Conservation (phyloP, 2,888 invertebrate genomes). For the Zaprionus lineosus region DNA sequence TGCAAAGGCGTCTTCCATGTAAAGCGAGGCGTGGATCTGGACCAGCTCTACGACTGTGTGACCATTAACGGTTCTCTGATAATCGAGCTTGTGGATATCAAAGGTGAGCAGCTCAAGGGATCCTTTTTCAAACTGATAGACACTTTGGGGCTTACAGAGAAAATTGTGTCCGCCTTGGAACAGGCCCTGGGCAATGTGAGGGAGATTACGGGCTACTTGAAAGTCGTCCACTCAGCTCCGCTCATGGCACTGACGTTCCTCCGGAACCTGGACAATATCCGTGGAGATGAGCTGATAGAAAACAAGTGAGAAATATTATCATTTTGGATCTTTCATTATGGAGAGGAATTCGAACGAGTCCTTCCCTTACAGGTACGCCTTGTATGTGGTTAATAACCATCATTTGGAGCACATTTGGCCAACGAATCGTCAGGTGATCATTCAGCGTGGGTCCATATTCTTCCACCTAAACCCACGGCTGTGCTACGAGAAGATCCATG, state of each 20-base stretch:
- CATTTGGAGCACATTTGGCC: conserved; percentile 87
- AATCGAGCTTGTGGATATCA: conserved; percentile 83
- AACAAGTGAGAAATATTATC: conserved; percentile 54
- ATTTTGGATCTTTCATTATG: neutral
- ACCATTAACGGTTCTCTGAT: conserved; percentile 87
- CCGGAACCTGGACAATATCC: conserved; percentile 85
- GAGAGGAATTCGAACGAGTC: neutral
- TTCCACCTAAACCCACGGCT: conserved; percentile 90
- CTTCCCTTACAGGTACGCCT: conserved; percentile 81
- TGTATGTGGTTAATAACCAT: conserved; percentile 87
- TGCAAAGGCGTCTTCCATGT: conserved; percentile 69
- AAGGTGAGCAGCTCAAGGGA: conserved; percentile 45
- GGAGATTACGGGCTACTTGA: conserved; percentile 87
- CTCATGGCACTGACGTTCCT: conserved; percentile 87
- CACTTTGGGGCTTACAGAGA: conserved; percentile 49
- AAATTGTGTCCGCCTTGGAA: conserved; percentile 84
- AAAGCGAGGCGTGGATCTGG: conserved; percentile 53
- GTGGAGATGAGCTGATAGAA: conserved; percentile 83
- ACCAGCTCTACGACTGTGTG: conserved; percentile 86
- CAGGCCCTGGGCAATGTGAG: conserved; percentile 85
- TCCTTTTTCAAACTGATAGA: conserved; percentile 5
- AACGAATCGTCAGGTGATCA: conserved; percentile 82
- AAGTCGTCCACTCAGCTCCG: conserved; percentile 86
- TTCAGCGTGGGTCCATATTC: conserved; percentile 85
- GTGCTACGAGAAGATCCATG: conserved; percentile 85